phyloP scores from a whole-genome alignment of 2,888 invertebrate species.

The Prostheceraeus crozeri region DNA sequence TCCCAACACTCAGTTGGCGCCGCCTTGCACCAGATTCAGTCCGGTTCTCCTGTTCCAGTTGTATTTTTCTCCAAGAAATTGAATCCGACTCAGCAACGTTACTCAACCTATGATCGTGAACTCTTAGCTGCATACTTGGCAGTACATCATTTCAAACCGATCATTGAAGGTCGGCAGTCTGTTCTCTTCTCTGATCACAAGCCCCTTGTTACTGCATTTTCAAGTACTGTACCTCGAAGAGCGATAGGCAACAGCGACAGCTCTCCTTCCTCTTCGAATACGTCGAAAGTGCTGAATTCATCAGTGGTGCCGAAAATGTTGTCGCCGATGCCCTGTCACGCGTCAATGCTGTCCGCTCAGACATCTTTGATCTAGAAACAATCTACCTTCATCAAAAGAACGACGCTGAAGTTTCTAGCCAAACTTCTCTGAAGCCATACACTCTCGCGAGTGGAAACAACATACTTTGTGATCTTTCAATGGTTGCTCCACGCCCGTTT shows the following conservation, averaged over 20 bases:
- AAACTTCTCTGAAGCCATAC: no score
- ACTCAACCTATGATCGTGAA: conserved; percentile 26
- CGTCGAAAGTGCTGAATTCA: no score
- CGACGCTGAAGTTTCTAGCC: no score
- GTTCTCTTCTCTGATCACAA: conserved; percentile 45
- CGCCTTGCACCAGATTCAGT: conserved; percentile 20
- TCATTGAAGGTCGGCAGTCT: conserved; percentile 48
- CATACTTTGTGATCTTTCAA: no score
- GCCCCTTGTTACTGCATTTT: conserved; percentile 48
- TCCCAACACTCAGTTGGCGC: conserved; percentile 17
- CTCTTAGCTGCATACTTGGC: conserved; percentile 24
- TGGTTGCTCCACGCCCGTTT: no score
- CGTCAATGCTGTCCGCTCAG: no score
- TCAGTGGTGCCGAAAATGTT: conserved; percentile 6
- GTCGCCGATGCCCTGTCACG: conserved; percentile 34
- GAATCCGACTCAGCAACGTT: not conserved
- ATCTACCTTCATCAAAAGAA: no score
- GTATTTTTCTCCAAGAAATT: conserved; percentile 37
- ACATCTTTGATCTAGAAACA: no score
- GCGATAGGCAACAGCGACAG: no score
- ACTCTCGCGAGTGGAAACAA: no score
- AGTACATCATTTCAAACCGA: conserved; percentile 39
- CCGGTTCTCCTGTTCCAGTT: conserved; percentile 36
- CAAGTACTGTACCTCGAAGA: no score
- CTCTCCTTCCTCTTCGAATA: no score